phyloP scores from a whole-genome alignment of 2,113 vertebrate genomes.

The Seriola quinqueradiata region DNA sequence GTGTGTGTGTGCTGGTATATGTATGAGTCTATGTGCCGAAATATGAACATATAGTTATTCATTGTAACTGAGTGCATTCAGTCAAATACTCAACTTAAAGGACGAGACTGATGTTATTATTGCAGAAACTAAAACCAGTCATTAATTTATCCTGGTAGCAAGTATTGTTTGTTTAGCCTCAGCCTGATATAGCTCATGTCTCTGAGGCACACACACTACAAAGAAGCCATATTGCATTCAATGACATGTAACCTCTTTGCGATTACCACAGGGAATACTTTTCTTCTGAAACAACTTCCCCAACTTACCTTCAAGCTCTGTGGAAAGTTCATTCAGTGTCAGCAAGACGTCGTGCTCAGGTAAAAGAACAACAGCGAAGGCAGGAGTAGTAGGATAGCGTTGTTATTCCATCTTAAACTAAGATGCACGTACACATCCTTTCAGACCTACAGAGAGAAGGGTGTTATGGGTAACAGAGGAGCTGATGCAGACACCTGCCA shows the following conservation, averaged over 20 bases:
- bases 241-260: neutral
- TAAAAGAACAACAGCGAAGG: too few species aligned
- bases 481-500: neutral
- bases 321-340: too few species aligned
- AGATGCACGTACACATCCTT: neutral
- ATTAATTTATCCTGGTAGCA: neutral
- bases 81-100: neutral
- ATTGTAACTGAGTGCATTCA: neutral
- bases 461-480: neutral
- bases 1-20: too few species aligned
- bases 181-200: neutral
- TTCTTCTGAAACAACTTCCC: too few species aligned
- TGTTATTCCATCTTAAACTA: neutral
- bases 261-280: too few species aligned
- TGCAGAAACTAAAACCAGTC: neutral
- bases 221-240: neutral
- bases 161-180: neutral
- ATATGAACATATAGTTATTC: conserved; percentile 13
- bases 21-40: neutral
- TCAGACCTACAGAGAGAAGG: neutral
- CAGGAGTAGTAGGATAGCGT: too few species aligned
- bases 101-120: neutral
- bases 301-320: too few species aligned
- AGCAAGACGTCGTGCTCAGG: too few species aligned
- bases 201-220: neutral